Evolutionary conservation across 2,888 invertebrate species (phyloP).

Genomic region (Oxytorus armatus): DNA sequence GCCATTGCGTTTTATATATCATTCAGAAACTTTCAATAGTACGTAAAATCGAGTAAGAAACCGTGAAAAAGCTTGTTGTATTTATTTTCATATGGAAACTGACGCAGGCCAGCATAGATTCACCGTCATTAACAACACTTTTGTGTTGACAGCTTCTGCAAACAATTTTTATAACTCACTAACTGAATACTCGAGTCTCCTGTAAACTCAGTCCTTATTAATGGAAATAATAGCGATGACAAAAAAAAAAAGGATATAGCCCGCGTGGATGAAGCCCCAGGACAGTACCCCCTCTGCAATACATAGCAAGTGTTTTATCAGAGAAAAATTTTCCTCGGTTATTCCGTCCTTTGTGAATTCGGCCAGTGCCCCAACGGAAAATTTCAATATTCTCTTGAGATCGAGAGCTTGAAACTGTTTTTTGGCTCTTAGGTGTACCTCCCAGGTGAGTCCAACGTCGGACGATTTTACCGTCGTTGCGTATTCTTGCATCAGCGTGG

Average conservation of each 20-base stretch:
- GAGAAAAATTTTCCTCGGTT: slow-evolving; percentile 86
- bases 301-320: slow-evolving; percentile 90
- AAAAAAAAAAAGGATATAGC: slow-evolving; percentile 85
- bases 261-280: slow-evolving; percentile 92
- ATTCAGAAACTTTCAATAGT: no score
- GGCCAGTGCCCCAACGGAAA: slow-evolving; percentile 88
- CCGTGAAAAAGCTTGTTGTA: no score
- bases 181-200: no score
- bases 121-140: no score
- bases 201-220: background rate
- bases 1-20: no score
- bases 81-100: no score
- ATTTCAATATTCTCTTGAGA: slow-evolving; percentile 92
- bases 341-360: slow-evolving; percentile 86
- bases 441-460: slow-evolving; percentile 95
- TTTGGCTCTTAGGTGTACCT: slow-evolving; percentile 93
- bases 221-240: background rate
- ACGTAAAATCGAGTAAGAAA: no score
- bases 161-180: no score
- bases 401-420: slow-evolving; percentile 93
- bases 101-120: no score
- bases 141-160: no score
- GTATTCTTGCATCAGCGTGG: slow-evolving; percentile 95
- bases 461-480: slow-evolving; percentile 93
- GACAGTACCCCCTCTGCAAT: slow-evolving; percentile 92